A percentile compares a stretch with the other conserved stretches of the same genome.
Evolutionary conservation across 2,797 vertebrate species (phyloP).

Genomic region (Myripristis jacobus): DNA sequence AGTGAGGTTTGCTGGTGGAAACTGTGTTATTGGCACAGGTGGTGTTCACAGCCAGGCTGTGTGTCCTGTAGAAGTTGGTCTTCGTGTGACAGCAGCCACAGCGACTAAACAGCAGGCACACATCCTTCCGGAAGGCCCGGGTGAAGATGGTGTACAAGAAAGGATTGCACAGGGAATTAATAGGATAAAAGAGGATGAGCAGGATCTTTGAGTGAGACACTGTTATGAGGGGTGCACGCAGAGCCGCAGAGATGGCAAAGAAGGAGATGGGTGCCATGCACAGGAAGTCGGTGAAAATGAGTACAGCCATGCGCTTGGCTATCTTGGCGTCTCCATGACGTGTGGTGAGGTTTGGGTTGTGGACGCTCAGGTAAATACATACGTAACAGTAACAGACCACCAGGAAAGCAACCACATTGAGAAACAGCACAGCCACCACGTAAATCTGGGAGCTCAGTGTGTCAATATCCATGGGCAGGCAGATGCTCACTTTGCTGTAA

Average conservation of each 20-base stretch:
- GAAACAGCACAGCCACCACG: constrained; percentile 85
- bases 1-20: constrained; percentile 52
- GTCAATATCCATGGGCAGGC: constrained; percentile 94
- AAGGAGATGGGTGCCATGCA: constrained; percentile 97
- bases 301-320: constrained; percentile 94
- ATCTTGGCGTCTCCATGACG: constrained; percentile 89
- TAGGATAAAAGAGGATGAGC: constrained; percentile 92
- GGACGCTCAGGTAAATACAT: constrained; percentile 90
- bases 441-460: constrained; percentile 87
- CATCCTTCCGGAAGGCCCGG: constrained; percentile 89
- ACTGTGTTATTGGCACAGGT: constrained; percentile 62
- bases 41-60: constrained; percentile 80
- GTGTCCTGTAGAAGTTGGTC: constrained; percentile 84
- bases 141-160: constrained; percentile 96
- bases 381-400: constrained; percentile 91
- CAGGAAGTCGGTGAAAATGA: constrained; percentile 94
- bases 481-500: constrained; percentile 95
- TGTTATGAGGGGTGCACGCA: constrained; percentile 92
- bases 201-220: constrained; percentile 95
- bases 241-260: constrained; percentile 93
- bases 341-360: constrained; percentile 86
- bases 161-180: constrained; percentile 95
- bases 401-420: constrained; percentile 89
- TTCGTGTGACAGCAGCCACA: constrained; percentile 83
- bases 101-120: constrained; percentile 87